Evolutionary conservation across 2,888 invertebrate species (phyloP), one percentile per base, ranked within the genome.

Genomic region (Scelioninae gen. 2): DNA sequence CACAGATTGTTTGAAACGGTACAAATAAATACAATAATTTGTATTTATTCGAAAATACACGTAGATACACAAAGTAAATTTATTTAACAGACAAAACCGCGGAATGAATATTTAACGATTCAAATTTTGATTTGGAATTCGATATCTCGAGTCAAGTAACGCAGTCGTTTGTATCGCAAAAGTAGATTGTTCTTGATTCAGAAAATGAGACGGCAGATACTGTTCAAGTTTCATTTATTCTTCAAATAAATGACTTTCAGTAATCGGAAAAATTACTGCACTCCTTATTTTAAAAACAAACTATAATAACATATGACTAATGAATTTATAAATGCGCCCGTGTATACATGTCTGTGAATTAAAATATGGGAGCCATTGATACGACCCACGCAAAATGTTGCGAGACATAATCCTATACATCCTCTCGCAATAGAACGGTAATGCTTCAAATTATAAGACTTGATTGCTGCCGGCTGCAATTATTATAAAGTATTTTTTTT

Each of bases 341-440:
- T 28, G 67, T 22, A 7, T 31, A 46, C 52, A 22, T 31, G 50
- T 41, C 52, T 39, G 46, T 10, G 15, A 19, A 18, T 48, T 58
- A 39, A 58, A 64, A 69, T 43, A 48, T 60, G 63, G 69, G 57
- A 69, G 46, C 53, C 73, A 25, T 46, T 63, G 73, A 60, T 65
- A 60, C 73, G 28, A 60, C 74, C 74, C 74, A 74, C 74, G 61
- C 69, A 43, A 57, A 70, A 74, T 65, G 43, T 71, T 55, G 45
- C 61, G 70, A 67, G 70, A 74, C 74, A 61, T 60, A 64, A 74
- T 70, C 74, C 70, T 64, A 74, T 58, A 65, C 69, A 55, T 53
- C 31, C 65, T 33, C 53, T 67, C 52, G 48, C 48, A 71, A 53
- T 52, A n/a, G n/a, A n/a, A 48, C 35, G 63, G 45, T 37, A 57